Percentiles rank a stretch among this genome's conserved stretches.
Conservation (phyloP, 2,113 vertebrate species). For the Ageneiosus marmoratus region DNA sequence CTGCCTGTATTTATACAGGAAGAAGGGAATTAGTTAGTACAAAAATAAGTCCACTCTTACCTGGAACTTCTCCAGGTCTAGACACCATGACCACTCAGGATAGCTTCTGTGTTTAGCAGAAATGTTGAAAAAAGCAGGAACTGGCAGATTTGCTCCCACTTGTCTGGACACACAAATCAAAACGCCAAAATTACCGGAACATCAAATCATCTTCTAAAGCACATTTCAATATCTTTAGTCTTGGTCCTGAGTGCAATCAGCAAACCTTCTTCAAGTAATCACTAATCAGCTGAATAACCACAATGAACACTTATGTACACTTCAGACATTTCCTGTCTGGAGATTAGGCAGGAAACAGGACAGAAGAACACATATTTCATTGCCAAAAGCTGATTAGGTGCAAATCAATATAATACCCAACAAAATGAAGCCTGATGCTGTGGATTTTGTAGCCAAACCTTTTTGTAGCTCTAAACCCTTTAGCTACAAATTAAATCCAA, state of each 20-base stretch:
- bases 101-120: neutral
- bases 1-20: neutral
- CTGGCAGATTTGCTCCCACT: slow-evolving; percentile 32
- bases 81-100: slow-evolving; percentile 44
- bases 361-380: neutral
- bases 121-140: neutral
- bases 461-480: neutral
- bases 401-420: neutral
- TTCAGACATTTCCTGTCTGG: neutral
- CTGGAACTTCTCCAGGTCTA: slow-evolving; percentile 58
- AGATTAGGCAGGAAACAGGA: neutral
- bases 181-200: neutral
- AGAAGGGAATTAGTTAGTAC: too few species aligned
- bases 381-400: neutral
- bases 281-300: neutral
- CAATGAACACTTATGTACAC: neutral
- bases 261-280: neutral
- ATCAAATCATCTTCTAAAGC: neutral
- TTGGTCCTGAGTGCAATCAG: neutral
- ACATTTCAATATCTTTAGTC: neutral
- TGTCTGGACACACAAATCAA: neutral
- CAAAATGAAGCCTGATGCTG: neutral
- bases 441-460: neutral
- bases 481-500: neutral
- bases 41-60: slow-evolving; percentile 28